Base-by-base conservation (phyloP, 2,113 vertebrate species). In the Petrocephalus zakoni region DNA sequence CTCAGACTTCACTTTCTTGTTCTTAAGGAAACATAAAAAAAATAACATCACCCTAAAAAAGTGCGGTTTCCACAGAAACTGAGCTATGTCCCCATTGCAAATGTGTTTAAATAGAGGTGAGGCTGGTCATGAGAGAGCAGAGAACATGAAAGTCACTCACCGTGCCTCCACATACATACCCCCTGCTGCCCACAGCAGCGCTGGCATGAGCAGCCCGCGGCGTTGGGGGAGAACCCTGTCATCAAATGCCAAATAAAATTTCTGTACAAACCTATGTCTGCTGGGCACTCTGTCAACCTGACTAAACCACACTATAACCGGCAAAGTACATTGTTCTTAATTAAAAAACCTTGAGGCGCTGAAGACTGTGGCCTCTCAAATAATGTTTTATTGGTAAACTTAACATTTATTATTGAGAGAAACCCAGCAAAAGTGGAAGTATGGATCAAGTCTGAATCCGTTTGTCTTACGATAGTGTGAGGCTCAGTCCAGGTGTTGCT, bases 131-230 rank as follows among this genome's bases (percentile, higher is more conserved):
- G 10, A 29, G 25, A 29, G n/a, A 29, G 11, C 25, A 68, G 10
- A 68, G 11, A 68, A 29, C 3, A 46, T 81, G 75, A 19, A 46
- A 46, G 8, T 46, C 37, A 81, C 75, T 42, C 75, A 81, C 75
- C 37, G 37, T 46, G 75, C 98, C 98, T 88, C 98, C 98, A 90
- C 97, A 99, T 58, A 99, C 88, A 91, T 98, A 99, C 42, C 97
- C 98, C 92, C 93, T 97, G 85, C 94, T 96, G 88, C 96, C 96
- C 15, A 97, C 92, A 22, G 94, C 94, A 88, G 97, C 96, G 88
- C 97, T 97, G 0, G 96, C 95, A 19, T 99, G 98, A 51, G 98
- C 97, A 13, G 98, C 97, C 91, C 98, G 95, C 17, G 98, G 97
- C 49, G 97, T 97, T 19, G 98, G 98, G 83, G 96, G 94, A 34